Conservation (phyloP, 2,797 vertebrate genomes). For the Ptychobarbus kaznakovi region DNA sequence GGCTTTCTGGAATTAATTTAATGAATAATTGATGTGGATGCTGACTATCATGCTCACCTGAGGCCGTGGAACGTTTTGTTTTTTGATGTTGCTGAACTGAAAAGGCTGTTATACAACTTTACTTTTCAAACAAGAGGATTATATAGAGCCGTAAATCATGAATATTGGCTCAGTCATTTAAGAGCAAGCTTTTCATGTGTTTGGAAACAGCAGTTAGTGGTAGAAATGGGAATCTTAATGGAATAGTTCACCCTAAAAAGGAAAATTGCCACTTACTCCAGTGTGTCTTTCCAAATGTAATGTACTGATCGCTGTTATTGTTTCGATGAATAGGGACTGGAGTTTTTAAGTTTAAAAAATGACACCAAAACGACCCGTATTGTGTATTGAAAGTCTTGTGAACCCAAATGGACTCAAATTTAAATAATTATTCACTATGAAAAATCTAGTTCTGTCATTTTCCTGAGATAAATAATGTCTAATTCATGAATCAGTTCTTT, state of each 20-base stretch:
- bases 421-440: not conserved
- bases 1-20: constrained; percentile 45
- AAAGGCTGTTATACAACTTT: not conserved
- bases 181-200: not conserved
- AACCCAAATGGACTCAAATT: too few relatives aligned
- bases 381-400: not conserved
- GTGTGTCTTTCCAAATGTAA: not conserved
- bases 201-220: not conserved
- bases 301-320: not conserved
- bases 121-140: constrained; percentile 5
- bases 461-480: not conserved
- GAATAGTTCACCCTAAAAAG: not conserved
- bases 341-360: not conserved
- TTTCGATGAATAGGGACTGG: not conserved
- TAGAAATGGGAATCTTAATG: not conserved
- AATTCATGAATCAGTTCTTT: not conserved
- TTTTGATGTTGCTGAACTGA: not conserved
- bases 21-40: constrained; percentile 52
- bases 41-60: constrained; percentile 22
- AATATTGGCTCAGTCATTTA: not conserved
- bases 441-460: not conserved
- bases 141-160: not conserved
- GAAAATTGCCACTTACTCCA: not conserved
- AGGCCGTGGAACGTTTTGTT: constrained; percentile 19
- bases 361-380: not conserved